Evolutionary conservation across 2,888 invertebrate genomes (phyloP).

Genomic region (Pollenia amentaria): DNA sequence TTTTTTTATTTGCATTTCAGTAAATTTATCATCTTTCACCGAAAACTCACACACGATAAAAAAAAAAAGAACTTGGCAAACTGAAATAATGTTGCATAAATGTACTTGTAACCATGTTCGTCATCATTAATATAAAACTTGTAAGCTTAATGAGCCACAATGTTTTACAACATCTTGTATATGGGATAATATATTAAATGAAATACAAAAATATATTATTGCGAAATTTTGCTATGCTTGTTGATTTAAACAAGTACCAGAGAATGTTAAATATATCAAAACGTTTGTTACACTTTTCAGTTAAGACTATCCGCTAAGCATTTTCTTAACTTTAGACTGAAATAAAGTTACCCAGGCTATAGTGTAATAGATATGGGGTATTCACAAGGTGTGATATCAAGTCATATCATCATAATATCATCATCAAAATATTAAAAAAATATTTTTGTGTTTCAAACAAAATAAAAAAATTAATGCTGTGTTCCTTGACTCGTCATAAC

Average conservation of each 20-base stretch:
- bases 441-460: too few relatives aligned
- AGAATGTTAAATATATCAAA: not conserved
- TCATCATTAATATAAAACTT: conserved; percentile 60
- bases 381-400: too few relatives aligned
- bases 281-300: not conserved
- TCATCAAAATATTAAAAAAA: too few relatives aligned
- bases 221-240: not conserved
- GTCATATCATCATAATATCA: too few relatives aligned
- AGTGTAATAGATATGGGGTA: too few relatives aligned
- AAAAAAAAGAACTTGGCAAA: conserved; percentile 29
- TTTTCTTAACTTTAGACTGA: too few relatives aligned
- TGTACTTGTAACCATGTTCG: conserved; percentile 52
- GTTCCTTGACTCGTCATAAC: too few relatives aligned
- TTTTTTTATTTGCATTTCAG: not conserved
- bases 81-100: conserved; percentile 23
- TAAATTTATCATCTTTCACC: conserved; percentile 33
- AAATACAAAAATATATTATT: conserved; percentile 1
- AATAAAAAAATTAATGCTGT: too few relatives aligned
- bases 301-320: not conserved
- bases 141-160: conserved; percentile 72
- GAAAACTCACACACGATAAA: not conserved
- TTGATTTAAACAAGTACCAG: not conserved
- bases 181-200: conserved; percentile 19
- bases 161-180: conserved; percentile 72
- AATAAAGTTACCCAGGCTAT: too few relatives aligned